Conservation (phyloP, 1,140 invertebrate genomes). For the Reticulitermes speratus region DNA sequence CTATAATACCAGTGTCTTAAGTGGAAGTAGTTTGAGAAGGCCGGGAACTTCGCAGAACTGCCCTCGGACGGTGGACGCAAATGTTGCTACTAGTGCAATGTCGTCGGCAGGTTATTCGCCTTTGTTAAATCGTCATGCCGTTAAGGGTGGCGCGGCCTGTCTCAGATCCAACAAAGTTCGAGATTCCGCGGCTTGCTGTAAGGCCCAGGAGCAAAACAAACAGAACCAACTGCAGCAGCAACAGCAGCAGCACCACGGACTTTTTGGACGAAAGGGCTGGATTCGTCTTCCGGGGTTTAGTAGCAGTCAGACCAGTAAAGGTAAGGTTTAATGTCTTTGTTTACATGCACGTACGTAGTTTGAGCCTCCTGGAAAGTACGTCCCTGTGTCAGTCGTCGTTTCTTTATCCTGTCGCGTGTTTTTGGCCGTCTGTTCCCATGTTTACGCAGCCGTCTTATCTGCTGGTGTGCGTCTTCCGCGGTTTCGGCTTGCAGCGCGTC, state of each 20-base stretch:
- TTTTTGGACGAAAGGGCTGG: conserved; percentile 27
- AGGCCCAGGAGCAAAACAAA: not conserved
- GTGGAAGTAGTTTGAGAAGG: not conserved
- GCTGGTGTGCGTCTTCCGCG: no score
- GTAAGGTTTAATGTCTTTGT: not conserved
- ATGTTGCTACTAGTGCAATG: not conserved
- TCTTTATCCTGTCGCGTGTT: no score
- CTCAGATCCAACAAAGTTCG: not conserved
- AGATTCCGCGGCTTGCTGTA: not conserved
- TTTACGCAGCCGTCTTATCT: no score
- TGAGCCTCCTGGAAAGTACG: no score
- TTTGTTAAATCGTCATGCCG: not conserved
- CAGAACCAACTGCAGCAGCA: not conserved
- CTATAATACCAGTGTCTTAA: not conserved
- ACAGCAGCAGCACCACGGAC: not conserved
- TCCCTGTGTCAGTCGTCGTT: no score
- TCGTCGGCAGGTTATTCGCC: not conserved
- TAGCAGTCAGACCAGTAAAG: not conserved
- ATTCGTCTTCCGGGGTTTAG: not conserved
- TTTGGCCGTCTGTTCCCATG: no score
- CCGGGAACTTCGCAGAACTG: not conserved
- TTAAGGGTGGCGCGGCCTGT: not conserved
- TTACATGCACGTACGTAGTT: no score
- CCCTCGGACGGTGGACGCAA: not conserved
- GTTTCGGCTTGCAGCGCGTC: no score